Evolutionary conservation across 1,140 invertebrate species (phyloP).

Genomic region (Papilio polyxenes): DNA sequence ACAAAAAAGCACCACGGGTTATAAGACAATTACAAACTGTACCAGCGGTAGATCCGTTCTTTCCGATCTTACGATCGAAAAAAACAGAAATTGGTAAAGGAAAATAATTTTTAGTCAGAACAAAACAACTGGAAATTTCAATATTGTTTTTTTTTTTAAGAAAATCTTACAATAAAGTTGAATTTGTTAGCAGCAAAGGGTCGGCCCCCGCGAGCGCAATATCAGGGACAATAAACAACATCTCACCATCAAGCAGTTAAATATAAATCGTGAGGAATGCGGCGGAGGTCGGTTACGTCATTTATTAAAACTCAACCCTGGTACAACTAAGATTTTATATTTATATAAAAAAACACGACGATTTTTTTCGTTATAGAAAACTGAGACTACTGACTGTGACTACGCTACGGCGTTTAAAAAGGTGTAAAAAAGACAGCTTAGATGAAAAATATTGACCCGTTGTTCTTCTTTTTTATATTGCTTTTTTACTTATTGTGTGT

Average conservation of each 20-base stretch:
- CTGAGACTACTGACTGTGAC: too few relatives aligned
- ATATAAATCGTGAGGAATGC: constrained; percentile 66
- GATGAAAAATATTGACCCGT: background rate
- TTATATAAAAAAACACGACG: background rate
- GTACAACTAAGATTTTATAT: background rate
- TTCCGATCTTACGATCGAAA: too few relatives aligned
- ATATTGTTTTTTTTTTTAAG: constrained; percentile 30
- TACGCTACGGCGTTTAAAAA: too few relatives aligned
- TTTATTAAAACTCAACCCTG: constrained; percentile 62
- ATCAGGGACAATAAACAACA: constrained; percentile 72
- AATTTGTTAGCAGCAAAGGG: constrained; percentile 41
- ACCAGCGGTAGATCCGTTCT: too few relatives aligned
- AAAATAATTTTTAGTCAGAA: background rate
- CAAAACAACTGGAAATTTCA: background rate
- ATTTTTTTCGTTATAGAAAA: background rate
- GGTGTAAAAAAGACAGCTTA: background rate
- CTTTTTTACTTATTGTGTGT: background rate
- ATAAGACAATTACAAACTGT: too few relatives aligned
- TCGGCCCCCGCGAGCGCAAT: constrained; percentile 52
- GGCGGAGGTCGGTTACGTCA: constrained; percentile 54
- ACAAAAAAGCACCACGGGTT: too few relatives aligned
- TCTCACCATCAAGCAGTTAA: constrained; percentile 69
- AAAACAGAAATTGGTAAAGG: too few relatives aligned
- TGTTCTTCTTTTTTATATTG: background rate
- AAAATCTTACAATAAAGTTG: background rate